Percentiles rank a stretch among this genome's conserved stretches.
These are phyloP conservation scores for Macrophya alboannulata DNA, from an alignment of 2,888 invertebrate species.

Conservation along the genomic window DNA sequence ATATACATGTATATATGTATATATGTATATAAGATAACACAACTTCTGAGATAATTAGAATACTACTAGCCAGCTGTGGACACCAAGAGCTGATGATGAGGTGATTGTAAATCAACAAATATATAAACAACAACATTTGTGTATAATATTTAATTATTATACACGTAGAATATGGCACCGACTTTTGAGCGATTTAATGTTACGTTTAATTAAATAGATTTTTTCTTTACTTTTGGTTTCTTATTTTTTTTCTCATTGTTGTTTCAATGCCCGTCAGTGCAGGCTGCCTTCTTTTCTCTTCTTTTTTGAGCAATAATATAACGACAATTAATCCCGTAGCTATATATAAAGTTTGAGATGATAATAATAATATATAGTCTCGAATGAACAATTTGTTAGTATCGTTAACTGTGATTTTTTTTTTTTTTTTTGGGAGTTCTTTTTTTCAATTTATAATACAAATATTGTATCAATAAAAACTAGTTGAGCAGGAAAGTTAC, in stretches of 20 bases:
- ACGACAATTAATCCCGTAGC: conserved; percentile 1
- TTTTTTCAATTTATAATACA: neutral
- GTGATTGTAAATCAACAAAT: neutral
- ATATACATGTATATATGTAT: too few species aligned
- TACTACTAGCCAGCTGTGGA: conserved; percentile 50
- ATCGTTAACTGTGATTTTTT: neutral
- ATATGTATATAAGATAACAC: neutral
- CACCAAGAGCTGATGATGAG: neutral
- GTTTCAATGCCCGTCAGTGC: conserved; percentile 15
- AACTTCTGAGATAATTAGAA: conserved; percentile 40
- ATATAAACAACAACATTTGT: neutral
- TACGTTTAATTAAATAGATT: neutral
- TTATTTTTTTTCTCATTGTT: neutral
- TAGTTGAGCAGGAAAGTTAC: conserved; percentile 73
- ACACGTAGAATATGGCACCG: conserved; percentile 27
- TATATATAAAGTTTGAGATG: neutral
- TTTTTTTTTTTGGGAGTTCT: neutral
- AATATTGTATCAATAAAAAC: conserved; percentile 63
- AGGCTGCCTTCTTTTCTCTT: neutral
- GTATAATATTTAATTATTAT: neutral
- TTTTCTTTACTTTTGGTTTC: neutral
- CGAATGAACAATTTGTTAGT: neutral
- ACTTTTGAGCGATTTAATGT: conserved; percentile 22
- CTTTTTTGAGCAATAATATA: conserved; percentile 54
- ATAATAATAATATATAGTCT: neutral